Evolutionary conservation across 2,797 vertebrate genomes (phyloP).

Genomic region (Odontamblyopus lacepedii): DNA sequence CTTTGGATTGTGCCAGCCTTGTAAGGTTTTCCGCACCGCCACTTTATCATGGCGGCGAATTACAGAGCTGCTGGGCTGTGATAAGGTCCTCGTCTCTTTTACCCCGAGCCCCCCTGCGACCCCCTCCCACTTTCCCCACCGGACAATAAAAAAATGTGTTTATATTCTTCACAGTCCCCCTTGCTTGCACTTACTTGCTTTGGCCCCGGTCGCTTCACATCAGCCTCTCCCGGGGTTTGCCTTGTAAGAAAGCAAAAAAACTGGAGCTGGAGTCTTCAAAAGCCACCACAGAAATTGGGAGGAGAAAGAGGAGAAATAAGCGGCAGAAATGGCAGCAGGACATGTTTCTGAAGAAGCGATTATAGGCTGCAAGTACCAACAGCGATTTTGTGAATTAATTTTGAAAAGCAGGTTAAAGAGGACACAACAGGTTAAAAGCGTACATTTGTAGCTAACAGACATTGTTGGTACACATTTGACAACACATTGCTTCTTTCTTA

Average conservation of each 20-base stretch:
- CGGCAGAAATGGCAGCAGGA: constrained; percentile 48
- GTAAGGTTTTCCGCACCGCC: constrained; percentile 88
- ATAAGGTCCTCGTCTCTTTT: constrained; percentile 90
- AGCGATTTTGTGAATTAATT: background rate
- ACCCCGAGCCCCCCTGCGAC: constrained; percentile 64
- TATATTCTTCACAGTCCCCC: constrained; percentile 83
- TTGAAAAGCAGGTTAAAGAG: background rate
- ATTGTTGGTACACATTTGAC: background rate
- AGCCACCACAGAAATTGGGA: constrained; percentile 56
- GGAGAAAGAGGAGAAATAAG: constrained; percentile 38
- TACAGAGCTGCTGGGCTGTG: constrained; percentile 90
- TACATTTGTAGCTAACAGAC: background rate
- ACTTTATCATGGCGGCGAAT: constrained; percentile 92
- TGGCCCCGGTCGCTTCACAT: constrained; percentile 77
- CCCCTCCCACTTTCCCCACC: constrained; percentile 60
- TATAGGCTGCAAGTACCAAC: constrained; percentile 31
- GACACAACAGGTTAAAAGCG: background rate
- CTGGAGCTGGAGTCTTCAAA: constrained; percentile 66
- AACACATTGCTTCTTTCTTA: background rate
- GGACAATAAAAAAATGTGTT: constrained; percentile 88
- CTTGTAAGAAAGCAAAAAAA: constrained; percentile 60
- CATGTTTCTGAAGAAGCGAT: constrained; percentile 66
- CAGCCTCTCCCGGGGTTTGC: constrained; percentile 75
- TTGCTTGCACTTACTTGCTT: constrained; percentile 59
- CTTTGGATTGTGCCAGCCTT: constrained; percentile 92